Percentiles rank a stretch among this genome's conserved stretches.
Conservation (phyloP, 2,888 invertebrate species). For the Gibbula magus region DNA sequence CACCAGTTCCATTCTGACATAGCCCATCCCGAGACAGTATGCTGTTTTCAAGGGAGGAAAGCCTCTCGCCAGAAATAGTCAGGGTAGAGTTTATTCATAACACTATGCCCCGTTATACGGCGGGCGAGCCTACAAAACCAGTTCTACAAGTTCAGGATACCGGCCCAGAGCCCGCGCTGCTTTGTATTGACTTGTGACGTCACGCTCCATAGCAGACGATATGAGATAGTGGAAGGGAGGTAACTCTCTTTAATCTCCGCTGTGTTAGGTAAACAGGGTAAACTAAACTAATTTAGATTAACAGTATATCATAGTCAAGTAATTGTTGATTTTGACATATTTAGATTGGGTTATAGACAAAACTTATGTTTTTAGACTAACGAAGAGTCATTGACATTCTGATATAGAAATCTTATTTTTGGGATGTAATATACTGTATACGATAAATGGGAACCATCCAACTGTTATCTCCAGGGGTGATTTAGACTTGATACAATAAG, state of each 20-base stretch:
- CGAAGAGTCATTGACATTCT: too few relatives aligned
- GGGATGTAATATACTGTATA: too few relatives aligned
- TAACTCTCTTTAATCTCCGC: not conserved
- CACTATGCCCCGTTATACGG: not conserved
- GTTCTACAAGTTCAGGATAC: constrained; percentile 14
- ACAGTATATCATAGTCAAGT: too few relatives aligned
- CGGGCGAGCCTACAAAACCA: constrained; percentile 12
- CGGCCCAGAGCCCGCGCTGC: not conserved
- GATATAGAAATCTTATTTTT: too few relatives aligned
- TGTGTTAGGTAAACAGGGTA: not conserved
- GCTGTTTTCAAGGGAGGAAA: constrained; percentile 18
- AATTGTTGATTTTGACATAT: too few relatives aligned
- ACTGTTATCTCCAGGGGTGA: too few relatives aligned
- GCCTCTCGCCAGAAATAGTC: constrained; percentile 21
- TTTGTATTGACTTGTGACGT: not conserved
- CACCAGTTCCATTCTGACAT: not conserved
- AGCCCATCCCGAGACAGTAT: constrained; percentile 1
- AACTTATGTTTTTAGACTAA: too few relatives aligned
- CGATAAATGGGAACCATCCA: too few relatives aligned
- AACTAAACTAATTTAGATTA: too few relatives aligned
- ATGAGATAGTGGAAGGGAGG: not conserved
- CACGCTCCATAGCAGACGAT: constrained; percentile 12
- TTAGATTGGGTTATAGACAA: too few relatives aligned
- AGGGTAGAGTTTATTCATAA: not conserved
- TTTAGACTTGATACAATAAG: too few relatives aligned